These are phyloP conservation scores for Morelia viridis DNA, from an alignment of 2,797 vertebrate species.

Conservation along the genomic window DNA sequence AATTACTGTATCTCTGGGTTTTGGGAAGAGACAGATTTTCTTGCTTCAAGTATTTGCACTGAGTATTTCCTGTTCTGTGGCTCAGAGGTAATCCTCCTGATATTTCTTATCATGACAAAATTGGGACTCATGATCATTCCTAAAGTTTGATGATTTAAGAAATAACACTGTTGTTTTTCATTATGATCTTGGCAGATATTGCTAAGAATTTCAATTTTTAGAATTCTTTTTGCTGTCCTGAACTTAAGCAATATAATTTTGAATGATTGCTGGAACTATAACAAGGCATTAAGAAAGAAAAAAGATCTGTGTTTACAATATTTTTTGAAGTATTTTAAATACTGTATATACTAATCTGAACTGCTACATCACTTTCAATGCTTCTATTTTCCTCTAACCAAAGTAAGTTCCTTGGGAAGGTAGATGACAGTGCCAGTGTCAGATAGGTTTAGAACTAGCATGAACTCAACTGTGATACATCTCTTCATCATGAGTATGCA, in stretches of 20 bases:
- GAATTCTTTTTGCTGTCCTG: not conserved
- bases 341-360: not conserved
- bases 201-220: not conserved
- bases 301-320: not conserved
- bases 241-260: not conserved
- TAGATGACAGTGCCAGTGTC: not conserved
- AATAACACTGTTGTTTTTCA: not conserved
- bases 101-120: not conserved
- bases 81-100: not conserved
- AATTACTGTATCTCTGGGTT: not conserved
- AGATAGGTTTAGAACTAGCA: not conserved
- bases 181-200: slow-evolving; percentile 11
- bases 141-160: slow-evolving; percentile 3
- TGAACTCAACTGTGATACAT: not conserved
- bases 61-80: not conserved
- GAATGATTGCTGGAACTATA: not conserved
- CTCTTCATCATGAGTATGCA: not conserved
- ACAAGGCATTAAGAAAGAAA: not conserved
- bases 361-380: not conserved
- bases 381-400: not conserved
- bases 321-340: not conserved
- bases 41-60: not conserved
- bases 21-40: not conserved
- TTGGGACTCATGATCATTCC: not conserved
- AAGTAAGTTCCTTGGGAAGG: not conserved